Conservation (phyloP, 2,113 vertebrate species). For the Notothenia coriiceps region DNA sequence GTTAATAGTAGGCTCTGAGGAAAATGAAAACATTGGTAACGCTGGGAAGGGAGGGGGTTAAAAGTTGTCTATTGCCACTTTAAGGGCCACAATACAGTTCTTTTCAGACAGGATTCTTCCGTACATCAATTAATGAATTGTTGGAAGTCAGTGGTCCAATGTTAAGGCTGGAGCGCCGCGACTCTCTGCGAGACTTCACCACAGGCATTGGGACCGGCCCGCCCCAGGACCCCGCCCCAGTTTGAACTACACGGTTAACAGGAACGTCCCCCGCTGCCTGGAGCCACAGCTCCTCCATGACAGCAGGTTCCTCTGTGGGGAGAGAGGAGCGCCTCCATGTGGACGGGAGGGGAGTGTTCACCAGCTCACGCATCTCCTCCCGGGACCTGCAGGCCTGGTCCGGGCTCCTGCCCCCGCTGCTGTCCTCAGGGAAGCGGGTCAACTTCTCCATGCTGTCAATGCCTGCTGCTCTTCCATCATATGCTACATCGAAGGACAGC, state of each 20-base stretch:
- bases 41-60: too few relatives aligned
- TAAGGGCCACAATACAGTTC: neutral
- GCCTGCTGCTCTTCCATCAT: conserved; percentile 53
- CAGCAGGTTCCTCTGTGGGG: conserved; percentile 85
- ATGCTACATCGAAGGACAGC: conserved; percentile 41
- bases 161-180: conserved; percentile 86
- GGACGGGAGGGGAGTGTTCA: conserved; percentile 89
- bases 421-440: conserved; percentile 45
- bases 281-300: conserved; percentile 83
- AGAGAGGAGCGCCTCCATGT: conserved; percentile 94
- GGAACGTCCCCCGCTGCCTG: conserved; percentile 70
- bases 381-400: conserved; percentile 61
- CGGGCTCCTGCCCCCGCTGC: conserved; percentile 28
- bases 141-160: conserved; percentile 73
- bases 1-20: too few relatives aligned
- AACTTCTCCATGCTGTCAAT: conserved; percentile 57
- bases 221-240: conserved; percentile 67
- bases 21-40: too few relatives aligned
- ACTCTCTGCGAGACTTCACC: conserved; percentile 86
- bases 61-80: neutral
- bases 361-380: conserved; percentile 89
- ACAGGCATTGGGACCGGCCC: conserved; percentile 63
- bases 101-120: conserved; percentile 91
- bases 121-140: conserved; percentile 90
- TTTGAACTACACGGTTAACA: conserved; percentile 71